Evolutionary conservation across 2,797 vertebrate genomes (phyloP).

Genomic region (Rhyacichthys aspro): DNA sequence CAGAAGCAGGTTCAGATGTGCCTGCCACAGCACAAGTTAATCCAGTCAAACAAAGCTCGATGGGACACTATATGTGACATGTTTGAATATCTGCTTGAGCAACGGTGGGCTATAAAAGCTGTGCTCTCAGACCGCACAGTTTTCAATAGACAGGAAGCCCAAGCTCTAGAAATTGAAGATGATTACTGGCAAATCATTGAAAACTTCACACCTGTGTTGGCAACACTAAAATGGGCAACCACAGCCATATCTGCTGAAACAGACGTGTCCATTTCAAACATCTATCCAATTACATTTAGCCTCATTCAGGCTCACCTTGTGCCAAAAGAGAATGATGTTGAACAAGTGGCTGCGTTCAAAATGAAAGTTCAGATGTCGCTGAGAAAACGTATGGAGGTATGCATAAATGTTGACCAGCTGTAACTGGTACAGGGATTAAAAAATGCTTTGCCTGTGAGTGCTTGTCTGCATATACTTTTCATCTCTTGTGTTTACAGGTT

Average conservation of each 20-base stretch:
- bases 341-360: conserved; percentile 68
- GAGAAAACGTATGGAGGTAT: conserved; percentile 66
- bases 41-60: conserved; percentile 59
- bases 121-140: conserved; percentile 67
- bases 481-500: conserved; percentile 38
- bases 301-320: conserved; percentile 71
- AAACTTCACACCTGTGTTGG: conserved; percentile 66
- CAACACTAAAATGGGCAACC: conserved; percentile 71
- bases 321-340: conserved; percentile 59
- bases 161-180: conserved; percentile 63
- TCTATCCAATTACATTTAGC: conserved; percentile 74
- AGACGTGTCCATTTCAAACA: conserved; percentile 72
- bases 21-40: conserved; percentile 56
- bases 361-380: conserved; percentile 65
- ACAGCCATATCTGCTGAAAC: conserved; percentile 67
- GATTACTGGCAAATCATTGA: conserved; percentile 72
- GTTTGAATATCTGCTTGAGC: conserved; percentile 65
- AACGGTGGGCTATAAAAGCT: conserved; percentile 70
- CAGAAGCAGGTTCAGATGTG: conserved; percentile 69
- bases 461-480: not conserved
- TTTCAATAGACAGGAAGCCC: conserved; percentile 60
- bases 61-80: conserved; percentile 70
- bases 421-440: not conserved
- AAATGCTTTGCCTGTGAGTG: not conserved
- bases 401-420: not conserved